A percentile compares a stretch with the other conserved stretches of the same genome.
phyloP scores from a whole-genome alignment of 2,113 vertebrate genomes.

The Daphoenositta chrysoptera region DNA sequence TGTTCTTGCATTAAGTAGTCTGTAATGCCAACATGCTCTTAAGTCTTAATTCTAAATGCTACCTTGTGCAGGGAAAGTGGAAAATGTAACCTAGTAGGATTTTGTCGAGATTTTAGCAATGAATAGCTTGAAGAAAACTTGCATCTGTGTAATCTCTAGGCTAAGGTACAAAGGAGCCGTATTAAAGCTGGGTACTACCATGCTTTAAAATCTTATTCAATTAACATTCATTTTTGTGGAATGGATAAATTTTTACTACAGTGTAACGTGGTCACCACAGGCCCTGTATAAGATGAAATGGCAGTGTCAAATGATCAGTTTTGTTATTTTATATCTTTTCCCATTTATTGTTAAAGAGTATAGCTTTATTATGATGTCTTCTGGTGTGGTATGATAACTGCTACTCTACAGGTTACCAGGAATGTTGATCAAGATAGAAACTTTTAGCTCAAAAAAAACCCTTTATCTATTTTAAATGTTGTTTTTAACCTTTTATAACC shows the following conservation, averaged over 20 bases:
- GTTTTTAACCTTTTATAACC: background rate
- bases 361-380: background rate
- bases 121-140: background rate
- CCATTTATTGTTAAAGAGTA: background rate
- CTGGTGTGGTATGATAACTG: background rate
- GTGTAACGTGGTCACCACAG: background rate
- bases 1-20: background rate
- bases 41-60: background rate
- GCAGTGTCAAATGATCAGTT: background rate
- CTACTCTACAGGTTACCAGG: background rate
- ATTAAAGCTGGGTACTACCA: background rate
- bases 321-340: background rate
- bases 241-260: background rate
- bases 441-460: background rate
- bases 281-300: background rate
- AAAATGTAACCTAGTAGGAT: background rate
- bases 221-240: background rate
- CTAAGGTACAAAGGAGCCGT: background rate
- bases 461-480: background rate
- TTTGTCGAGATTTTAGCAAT: background rate
- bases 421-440: background rate
- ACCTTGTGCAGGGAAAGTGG: background rate
- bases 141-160: background rate
- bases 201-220: background rate
- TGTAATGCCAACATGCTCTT: background rate